Percentiles rank a stretch among this genome's conserved stretches.
Conservation (phyloP, 1,140 invertebrate genomes). For the Caenorhabditis inopinata region DNA sequence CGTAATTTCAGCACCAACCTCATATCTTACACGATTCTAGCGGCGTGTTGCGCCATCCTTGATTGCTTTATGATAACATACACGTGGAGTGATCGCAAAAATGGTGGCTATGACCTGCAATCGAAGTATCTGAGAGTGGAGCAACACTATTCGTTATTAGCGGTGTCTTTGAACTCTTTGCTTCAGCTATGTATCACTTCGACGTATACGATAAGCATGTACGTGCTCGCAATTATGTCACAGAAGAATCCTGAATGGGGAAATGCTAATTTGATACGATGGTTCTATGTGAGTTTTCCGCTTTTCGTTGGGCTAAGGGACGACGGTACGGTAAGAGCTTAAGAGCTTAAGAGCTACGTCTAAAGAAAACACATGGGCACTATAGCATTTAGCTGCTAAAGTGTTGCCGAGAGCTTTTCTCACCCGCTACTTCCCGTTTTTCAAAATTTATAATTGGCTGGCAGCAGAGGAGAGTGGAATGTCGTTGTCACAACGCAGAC, state of each 20-base stretch:
- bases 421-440: too few species aligned
- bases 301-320: too few species aligned
- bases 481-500: too few species aligned
- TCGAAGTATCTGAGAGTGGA: not conserved
- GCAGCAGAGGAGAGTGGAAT: too few species aligned
- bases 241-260: not conserved
- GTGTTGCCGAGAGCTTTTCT: too few species aligned
- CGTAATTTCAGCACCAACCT: not conserved
- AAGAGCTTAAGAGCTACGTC: too few species aligned
- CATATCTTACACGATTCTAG: not conserved
- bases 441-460: too few species aligned
- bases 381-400: too few species aligned
- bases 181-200: conserved; percentile 11
- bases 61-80: conserved; percentile 1
- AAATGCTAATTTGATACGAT: not conserved
- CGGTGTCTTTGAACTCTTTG: not conserved
- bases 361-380: too few species aligned
- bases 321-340: too few species aligned
- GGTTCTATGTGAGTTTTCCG: conserved; percentile 15
- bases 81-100: conserved; percentile 3
- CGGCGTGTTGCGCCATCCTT: not conserved
- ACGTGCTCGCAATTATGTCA: not conserved
- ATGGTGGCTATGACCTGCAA: not conserved
- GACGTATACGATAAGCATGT: not conserved
- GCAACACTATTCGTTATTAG: not conserved